These are phyloP conservation scores for Drosophila paucipuncta DNA, from an alignment of 2,888 invertebrate genomes.

Conservation along the genomic window DNA sequence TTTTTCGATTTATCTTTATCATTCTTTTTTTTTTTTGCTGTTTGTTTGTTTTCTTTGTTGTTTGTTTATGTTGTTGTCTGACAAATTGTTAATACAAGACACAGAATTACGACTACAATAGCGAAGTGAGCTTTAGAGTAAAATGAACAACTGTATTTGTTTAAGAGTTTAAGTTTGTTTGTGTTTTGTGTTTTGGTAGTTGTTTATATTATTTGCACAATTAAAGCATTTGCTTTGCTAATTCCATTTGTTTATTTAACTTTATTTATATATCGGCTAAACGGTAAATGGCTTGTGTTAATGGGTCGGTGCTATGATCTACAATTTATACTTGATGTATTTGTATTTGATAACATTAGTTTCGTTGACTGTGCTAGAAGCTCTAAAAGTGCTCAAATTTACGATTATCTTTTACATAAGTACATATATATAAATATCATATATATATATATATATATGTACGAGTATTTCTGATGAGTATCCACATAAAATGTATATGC, in stretches of 20 bases:
- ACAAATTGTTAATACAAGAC: conserved; percentile 39
- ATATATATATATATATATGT: not conserved
- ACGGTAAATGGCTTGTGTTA: conserved; percentile 4
- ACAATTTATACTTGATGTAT: conserved; percentile 43
- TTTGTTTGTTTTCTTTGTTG: conserved; percentile 28
- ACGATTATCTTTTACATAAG: conserved; percentile 45
- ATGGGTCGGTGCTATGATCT: not conserved
- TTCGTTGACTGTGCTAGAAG: conserved; percentile 76
- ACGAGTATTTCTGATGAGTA: conserved; percentile 29
- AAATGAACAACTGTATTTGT: conserved; percentile 60
- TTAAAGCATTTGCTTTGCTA: conserved; percentile 61
- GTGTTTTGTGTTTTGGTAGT: conserved; percentile 15
- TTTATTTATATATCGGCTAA: conserved; percentile 35
- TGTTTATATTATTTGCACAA: conserved; percentile 47
- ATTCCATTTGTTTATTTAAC: conserved; percentile 44
- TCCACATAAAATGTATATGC: conserved; percentile 32
- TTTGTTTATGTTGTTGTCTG: conserved; percentile 26
- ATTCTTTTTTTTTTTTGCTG: conserved; percentile 29
- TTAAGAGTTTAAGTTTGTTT: conserved; percentile 35
- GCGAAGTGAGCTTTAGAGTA: conserved; percentile 64
- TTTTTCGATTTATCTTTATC: conserved; percentile 23
- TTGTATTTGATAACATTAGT: conserved; percentile 65
- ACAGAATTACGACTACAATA: conserved; percentile 55
- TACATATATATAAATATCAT: not conserved
- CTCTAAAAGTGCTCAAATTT: conserved; percentile 75